Base-by-base conservation (phyloP, 2,113 vertebrate genomes). In the Pelusios castaneus region DNA sequence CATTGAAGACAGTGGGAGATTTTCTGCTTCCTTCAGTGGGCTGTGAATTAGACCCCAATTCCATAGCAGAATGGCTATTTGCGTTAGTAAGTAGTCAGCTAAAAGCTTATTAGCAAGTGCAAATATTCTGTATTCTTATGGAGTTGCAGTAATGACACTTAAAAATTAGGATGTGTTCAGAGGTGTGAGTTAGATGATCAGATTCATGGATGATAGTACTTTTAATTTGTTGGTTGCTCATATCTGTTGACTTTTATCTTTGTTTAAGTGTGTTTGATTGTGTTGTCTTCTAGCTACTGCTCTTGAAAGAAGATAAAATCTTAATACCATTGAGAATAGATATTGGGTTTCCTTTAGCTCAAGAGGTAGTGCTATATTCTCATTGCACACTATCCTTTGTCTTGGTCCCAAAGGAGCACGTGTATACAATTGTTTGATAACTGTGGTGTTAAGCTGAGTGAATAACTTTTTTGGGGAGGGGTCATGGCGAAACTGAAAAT, bases 61-160 rank as follows among this genome's bases (percentile, higher is more conserved):
- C n/a, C n/a, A n/a, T n/a, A n/a, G n/a, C 8, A 80, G 22, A n/a
- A n/a, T 54, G 31, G 10, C 13, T 91, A 82, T 25, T 67, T 56
- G 54, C n/a, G 24, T 0, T 0, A 0, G 5, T 22, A 8, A 25
- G 9, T 75, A 5, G 24, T 34, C 47, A 9, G 43, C 16, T 58
- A 73, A 70, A 82, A 58, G 34, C 14, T 67, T n/a, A n/a, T 3
- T n/a, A 34, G 63, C 63, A 67, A 4, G 16, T 19, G 34, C 34
- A n/a, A 67, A 34, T 67, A n/a, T 67, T 67, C 7, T n/a, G 14
- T n/a, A 17, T 67, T 67, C 1, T 34, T 27, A 17, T 29, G 31
- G 3, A 43, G 41, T 22, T 58, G 24, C 19, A 17, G 6, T 47
- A 19, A 38, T 31, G 4, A 90, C 77, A 60, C 47, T 47, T 82